A percentile compares a stretch with the other conserved stretches of the same genome.
Evolutionary conservation across 2,888 invertebrate species (phyloP).

Genomic region (Sycophila texana): DNA sequence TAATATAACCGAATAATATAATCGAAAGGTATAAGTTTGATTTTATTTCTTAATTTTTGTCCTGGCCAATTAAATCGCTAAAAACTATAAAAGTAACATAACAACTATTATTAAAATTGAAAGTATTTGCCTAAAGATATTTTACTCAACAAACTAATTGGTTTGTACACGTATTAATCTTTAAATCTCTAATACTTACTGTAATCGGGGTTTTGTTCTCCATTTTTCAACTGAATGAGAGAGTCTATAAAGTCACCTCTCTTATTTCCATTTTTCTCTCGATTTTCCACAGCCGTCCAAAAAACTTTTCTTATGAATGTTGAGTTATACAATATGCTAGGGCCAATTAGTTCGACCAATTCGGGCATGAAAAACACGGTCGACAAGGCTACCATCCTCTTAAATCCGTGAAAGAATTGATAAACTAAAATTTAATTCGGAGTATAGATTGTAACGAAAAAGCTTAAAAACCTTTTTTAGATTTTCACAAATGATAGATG

Average conservation of each 20-base stretch:
- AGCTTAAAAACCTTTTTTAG: no score
- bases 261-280: constrained; percentile 64
- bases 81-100: no score
- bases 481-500: no score
- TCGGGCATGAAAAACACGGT: constrained; percentile 71
- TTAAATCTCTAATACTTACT: constrained; percentile 61
- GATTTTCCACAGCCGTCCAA: constrained; percentile 66
- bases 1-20: no score
- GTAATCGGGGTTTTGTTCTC: constrained; percentile 68
- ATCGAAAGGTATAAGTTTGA: no score
- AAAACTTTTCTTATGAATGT: constrained; percentile 67
- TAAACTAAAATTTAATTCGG: constrained; percentile 59
- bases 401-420: constrained; percentile 69
- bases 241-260: constrained; percentile 71
- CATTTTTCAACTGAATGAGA: constrained; percentile 67
- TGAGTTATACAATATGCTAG: constrained; percentile 66
- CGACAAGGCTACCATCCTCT: constrained; percentile 69
- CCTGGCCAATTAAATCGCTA: no score
- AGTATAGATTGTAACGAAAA: background rate
- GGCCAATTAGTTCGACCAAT: constrained; percentile 67
- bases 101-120: background rate
- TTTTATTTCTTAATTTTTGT: no score
- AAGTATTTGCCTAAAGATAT: background rate
- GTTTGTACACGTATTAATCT: background rate
- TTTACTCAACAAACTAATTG: background rate